These are phyloP conservation scores for Drosophila orosa DNA, from an alignment of 1,140 invertebrate species.

Conservation along the genomic window DNA sequence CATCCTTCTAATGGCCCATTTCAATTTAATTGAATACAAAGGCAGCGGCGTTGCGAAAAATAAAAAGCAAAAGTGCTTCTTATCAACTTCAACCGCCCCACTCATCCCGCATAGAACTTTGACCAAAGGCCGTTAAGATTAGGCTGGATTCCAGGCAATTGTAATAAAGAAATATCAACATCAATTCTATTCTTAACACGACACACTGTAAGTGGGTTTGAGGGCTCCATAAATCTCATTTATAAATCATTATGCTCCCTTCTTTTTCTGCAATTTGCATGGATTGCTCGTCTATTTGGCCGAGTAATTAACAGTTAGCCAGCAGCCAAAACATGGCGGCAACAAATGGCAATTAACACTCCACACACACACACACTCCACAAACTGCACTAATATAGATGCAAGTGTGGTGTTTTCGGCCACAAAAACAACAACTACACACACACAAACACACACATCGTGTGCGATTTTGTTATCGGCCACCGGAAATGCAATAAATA, in stretches of 20 bases:
- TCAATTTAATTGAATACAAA: constrained; percentile 1
- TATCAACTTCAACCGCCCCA: constrained; percentile 52
- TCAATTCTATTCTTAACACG: constrained; percentile 23
- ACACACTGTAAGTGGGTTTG: constrained; percentile 25
- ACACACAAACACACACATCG: constrained; percentile 2
- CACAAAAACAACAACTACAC: constrained; percentile 12
- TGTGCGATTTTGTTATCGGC: constrained; percentile 50
- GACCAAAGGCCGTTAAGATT: constrained; percentile 71
- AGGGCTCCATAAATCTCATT: constrained; percentile 46
- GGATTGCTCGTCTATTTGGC: constrained; percentile 49
- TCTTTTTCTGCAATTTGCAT: constrained; percentile 37
- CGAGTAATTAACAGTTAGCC: constrained; percentile 71
- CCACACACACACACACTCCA: constrained; percentile 20
- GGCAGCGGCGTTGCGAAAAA: constrained; percentile 8
- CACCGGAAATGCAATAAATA: constrained; percentile 76
- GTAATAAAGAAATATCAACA: constrained; percentile 57
- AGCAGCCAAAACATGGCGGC: constrained; percentile 62
- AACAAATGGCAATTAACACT: constrained; percentile 71
- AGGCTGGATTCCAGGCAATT: constrained; percentile 44
- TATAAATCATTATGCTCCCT: constrained; percentile 44
- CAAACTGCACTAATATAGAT: constrained; percentile 12
- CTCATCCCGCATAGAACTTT: constrained; percentile 52
- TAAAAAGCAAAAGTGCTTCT: constrained; percentile 73
- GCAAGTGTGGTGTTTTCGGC: constrained; percentile 27
- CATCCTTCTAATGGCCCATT: not conserved